Conservation (phyloP, 2,888 invertebrate species). For the Heliconius ismenius region DNA sequence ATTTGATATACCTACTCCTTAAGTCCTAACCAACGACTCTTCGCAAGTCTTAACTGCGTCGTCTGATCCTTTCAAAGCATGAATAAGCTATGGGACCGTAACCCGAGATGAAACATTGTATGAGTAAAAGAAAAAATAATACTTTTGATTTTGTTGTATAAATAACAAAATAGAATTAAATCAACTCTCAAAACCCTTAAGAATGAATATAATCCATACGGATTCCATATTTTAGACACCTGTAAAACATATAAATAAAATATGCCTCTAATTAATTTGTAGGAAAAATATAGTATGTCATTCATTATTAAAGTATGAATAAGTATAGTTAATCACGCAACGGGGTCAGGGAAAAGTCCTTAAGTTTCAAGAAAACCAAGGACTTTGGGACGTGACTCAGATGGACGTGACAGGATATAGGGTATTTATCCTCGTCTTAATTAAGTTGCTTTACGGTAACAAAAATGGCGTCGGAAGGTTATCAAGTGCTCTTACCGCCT, state of each 20-base stretch:
- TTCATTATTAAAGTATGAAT: conserved; percentile 1
- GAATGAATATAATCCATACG: neutral
- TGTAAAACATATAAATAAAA: neutral
- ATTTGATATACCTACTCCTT: neutral
- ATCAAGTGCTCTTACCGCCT: too few species aligned
- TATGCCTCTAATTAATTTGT: neutral
- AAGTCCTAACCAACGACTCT: neutral
- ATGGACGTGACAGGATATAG: conserved; percentile 43
- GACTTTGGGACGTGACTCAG: conserved; percentile 47
- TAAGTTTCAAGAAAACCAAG: conserved; percentile 39
- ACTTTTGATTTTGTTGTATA: neutral
- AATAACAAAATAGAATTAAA: neutral
- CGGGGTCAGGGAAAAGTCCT: conserved; percentile 62
- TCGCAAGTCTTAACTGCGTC: too few species aligned
- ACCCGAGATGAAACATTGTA: neutral
- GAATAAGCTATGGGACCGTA: neutral
- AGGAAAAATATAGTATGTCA: neutral
- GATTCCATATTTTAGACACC: neutral
- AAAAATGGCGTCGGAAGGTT: conserved; percentile 26
- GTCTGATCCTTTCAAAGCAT: conserved; percentile 6
- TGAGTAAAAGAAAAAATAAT: neutral
- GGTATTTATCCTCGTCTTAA: conserved; percentile 50
- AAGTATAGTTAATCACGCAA: conserved; percentile 40
- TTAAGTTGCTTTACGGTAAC: conserved; percentile 31
- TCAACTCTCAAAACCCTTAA: neutral